These are phyloP conservation scores for Notiomystis cincta DNA, from an alignment of 2,113 vertebrate genomes.

Conservation along the genomic window DNA sequence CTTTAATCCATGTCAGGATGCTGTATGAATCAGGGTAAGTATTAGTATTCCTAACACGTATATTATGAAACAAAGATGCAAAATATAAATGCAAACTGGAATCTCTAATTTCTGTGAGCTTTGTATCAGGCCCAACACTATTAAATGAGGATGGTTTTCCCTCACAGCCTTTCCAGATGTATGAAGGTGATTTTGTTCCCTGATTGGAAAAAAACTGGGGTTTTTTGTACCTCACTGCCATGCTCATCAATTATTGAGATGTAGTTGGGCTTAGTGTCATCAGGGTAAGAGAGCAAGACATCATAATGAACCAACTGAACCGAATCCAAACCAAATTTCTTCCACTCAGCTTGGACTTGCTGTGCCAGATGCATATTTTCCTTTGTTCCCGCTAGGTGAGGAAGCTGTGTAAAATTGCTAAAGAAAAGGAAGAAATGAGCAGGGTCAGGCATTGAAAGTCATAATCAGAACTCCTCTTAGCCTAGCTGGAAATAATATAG, in stretches of 20 bases:
- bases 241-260: slow-evolving; percentile 82
- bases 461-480: not conserved
- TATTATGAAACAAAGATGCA: not conserved
- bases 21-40: not conserved
- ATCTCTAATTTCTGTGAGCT: not conserved
- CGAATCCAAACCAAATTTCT: slow-evolving; percentile 87
- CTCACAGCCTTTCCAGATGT: not conserved
- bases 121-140: not conserved
- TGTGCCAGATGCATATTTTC: slow-evolving; percentile 86
- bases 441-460: not conserved
- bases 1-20: not conserved
- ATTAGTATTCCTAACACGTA: not conserved
- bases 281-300: slow-evolving; percentile 91
- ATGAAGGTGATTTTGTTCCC: not conserved
- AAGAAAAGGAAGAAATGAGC: not conserved
- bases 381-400: slow-evolving; percentile 89
- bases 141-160: not conserved
- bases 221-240: slow-evolving; percentile 81
- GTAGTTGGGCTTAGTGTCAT: slow-evolving; percentile 84
- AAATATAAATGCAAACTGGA: not conserved
- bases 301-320: slow-evolving; percentile 87
- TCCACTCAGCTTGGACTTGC: slow-evolving; percentile 86
- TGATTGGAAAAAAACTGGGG: not conserved
- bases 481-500: not conserved
- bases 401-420: slow-evolving; percentile 90